phyloP scores from a whole-genome alignment of 2,797 vertebrate genomes.

The Tachyglossus aculeatus region DNA sequence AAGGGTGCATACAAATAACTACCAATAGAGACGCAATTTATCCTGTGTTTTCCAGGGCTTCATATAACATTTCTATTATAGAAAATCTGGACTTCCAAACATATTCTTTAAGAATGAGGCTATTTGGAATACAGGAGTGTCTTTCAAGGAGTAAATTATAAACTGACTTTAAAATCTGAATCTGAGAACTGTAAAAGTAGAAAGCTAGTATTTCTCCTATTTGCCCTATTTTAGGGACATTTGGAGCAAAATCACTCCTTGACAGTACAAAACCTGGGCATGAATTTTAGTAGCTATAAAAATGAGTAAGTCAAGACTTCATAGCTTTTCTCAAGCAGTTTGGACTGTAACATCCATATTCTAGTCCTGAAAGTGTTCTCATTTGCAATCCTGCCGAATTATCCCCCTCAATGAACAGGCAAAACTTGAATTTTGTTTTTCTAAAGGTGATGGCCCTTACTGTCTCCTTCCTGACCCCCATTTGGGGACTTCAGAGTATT shows the following conservation, averaged over 20 bases:
- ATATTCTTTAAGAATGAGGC: slow-evolving; percentile 10
- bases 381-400: slow-evolving; percentile 6
- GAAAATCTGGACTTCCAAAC: slow-evolving; percentile 27
- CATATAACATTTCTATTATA: not conserved
- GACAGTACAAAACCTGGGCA: not conserved
- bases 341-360: not conserved
- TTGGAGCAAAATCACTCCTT: not conserved
- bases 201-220: slow-evolving; percentile 9
- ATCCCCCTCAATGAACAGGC: not conserved
- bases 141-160: slow-evolving; percentile 11
- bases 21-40: slow-evolving; percentile 14
- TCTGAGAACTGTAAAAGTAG: not conserved
- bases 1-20: not conserved
- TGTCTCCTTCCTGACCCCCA: slow-evolving; percentile 11
- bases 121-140: not conserved
- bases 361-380: not conserved
- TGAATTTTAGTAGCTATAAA: slow-evolving; percentile 7
- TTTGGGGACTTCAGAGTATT: not conserved
- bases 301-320: not conserved
- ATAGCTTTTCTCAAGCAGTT: not conserved
- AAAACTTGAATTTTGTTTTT: slow-evolving; percentile 10
- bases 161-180: slow-evolving; percentile 24
- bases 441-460: not conserved
- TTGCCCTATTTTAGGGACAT: slow-evolving; percentile 18
- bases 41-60: slow-evolving; percentile 1